Evolutionary conservation across 2,113 vertebrate genomes (phyloP).

Genomic region (Lophura nycthemera): DNA sequence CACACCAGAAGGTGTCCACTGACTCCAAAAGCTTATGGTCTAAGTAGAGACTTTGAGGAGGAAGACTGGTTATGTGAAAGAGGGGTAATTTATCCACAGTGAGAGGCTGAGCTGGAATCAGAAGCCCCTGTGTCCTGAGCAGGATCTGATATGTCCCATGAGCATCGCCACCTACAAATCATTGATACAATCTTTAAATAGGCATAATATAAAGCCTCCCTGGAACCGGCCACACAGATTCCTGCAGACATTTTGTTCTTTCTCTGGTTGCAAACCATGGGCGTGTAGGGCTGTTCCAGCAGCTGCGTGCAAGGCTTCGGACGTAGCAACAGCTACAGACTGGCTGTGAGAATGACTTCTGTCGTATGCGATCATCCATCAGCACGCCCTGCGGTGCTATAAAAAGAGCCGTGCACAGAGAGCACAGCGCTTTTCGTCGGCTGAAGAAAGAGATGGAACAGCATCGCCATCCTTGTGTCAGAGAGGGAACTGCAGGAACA

Average conservation of each 20-base stretch:
- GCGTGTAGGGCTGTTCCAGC: background rate
- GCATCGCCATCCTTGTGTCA: background rate
- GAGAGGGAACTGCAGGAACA: background rate
- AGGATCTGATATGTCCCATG: background rate
- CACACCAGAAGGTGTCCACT: background rate
- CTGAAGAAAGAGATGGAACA: background rate
- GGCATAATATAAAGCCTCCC: background rate
- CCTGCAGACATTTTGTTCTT: conserved; percentile 37
- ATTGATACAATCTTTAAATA: background rate
- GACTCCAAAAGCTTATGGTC: background rate
- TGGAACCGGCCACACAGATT: background rate
- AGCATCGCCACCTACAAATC: background rate
- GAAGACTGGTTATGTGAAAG: background rate
- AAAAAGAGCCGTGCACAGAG: background rate
- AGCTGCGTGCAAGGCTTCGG: background rate
- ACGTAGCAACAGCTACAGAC: background rate
- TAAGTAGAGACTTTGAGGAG: background rate
- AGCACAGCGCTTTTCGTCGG: background rate
- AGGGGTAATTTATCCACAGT: background rate
- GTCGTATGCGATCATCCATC: background rate
- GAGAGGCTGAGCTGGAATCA: background rate
- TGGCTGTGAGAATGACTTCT: background rate
- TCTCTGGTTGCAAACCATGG: background rate
- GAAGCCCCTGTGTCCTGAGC: background rate
- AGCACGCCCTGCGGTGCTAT: background rate